Conservation (phyloP, 2,797 vertebrate species). For the Xiphophorus birchmanni region DNA sequence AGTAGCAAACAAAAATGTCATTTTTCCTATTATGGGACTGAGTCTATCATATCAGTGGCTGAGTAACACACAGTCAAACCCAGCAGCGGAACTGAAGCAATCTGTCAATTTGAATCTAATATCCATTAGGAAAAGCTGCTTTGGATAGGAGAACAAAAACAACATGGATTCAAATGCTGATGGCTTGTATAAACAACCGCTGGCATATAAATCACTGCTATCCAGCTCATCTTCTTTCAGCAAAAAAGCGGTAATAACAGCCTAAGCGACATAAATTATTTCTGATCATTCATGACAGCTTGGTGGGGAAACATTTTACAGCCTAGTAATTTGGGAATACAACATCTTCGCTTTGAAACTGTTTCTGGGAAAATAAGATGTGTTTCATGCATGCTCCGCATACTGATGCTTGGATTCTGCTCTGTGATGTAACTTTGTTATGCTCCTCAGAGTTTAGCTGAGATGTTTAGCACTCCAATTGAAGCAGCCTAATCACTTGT, state of each 20-base stretch:
- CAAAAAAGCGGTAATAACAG: conserved; percentile 52
- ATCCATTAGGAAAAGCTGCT: background rate
- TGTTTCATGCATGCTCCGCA: conserved; percentile 32
- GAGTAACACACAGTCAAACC: background rate
- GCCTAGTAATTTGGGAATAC: conserved; percentile 52
- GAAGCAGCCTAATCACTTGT: conserved; percentile 55
- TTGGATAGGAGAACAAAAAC: conserved; percentile 9
- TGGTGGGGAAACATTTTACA: conserved; percentile 50
- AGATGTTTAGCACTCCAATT: conserved; percentile 52
- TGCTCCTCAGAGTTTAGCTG: conserved; percentile 47
- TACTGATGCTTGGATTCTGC: conserved; percentile 45
- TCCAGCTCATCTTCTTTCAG: conserved; percentile 38
- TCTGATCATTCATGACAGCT: conserved; percentile 55
- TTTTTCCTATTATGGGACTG: background rate
- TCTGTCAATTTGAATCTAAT: conserved; percentile 10
- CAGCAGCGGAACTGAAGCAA: background rate
- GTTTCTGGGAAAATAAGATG: conserved; percentile 51
- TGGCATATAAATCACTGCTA: conserved; percentile 43
- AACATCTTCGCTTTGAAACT: conserved; percentile 40
- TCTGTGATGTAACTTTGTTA: conserved; percentile 51
- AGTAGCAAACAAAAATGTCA: background rate
- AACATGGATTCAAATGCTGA: background rate
- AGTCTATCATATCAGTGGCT: background rate
- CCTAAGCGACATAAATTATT: conserved; percentile 31
- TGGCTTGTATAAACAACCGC: conserved; percentile 36